Evolutionary conservation across 2,888 invertebrate genomes (phyloP), one percentile per base, ranked within the genome.

Genomic region (Falcaria lacertinaria): DNA sequence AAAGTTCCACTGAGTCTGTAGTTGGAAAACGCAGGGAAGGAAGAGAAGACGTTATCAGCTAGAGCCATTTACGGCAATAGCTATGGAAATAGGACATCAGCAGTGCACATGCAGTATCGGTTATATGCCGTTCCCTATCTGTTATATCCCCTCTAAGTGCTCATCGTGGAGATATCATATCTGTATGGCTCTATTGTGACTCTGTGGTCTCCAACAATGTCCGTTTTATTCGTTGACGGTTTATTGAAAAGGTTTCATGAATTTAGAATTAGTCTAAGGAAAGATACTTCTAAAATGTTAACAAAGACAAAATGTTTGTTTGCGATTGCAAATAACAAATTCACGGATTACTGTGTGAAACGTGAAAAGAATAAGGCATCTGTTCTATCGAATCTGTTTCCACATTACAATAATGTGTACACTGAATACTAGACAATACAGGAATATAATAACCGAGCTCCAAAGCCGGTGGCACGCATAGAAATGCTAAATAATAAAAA

Each of bases 31-130:
- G 39, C 33, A 8, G 13, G 22, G 7, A 15, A 37, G 22, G 37
- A 15, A 37, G 41, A 33, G 44, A 46, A 51, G 57, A 59, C 52
- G 52, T 50, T 37, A 59, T 63, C 63, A 52, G 50, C 47, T 46
- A 47, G 44, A 53, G 54, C 66, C 59, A 70, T 72, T 74, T 62
- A 64, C 58, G 57, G 73, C 74, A 64, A 70, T 78, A 64, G 70
- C 60, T 68, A 78, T 76, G 78, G 73, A 70, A 78, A 77, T 74
- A 64, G 65, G 60, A 66, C 65, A 66, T 71, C 69, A 67, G 60
- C 58, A 69, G 64, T 69, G 69, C 74, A 71, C 68, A 67, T 67
- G 70, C 71, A 70, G 64, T 64, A 62, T 61, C 61, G 63, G 22
- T 37, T 73, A 68, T 69, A 63, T 49, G 64, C 69, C 60, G 67